Evolutionary conservation across 2,888 invertebrate species (phyloP).

Genomic region (Pheosia tremula): DNA sequence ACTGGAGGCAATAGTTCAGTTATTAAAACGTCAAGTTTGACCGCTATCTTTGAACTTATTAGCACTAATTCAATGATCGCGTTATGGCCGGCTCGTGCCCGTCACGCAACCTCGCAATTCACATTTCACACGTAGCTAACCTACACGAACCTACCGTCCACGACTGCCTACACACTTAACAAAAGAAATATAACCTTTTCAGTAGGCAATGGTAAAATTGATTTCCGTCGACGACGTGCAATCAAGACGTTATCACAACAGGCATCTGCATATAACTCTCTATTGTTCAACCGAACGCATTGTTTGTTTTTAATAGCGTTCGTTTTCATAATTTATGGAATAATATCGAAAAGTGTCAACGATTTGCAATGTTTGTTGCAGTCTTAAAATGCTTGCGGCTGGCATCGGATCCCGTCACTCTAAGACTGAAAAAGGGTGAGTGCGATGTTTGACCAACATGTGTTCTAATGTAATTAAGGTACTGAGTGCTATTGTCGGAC

Average conservation of each 20-base stretch:
- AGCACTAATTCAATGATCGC: constrained; percentile 75
- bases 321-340: constrained; percentile 37
- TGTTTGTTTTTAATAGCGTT: constrained; percentile 34
- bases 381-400: constrained; percentile 97
- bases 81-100: constrained; percentile 53
- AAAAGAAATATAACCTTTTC: constrained; percentile 45
- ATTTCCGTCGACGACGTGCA: constrained; percentile 44
- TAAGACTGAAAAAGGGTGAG: constrained; percentile 96
- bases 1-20: constrained; percentile 35
- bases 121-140: constrained; percentile 60
- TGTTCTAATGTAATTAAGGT: constrained; percentile 30
- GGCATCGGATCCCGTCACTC: constrained; percentile 94
- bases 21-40: constrained; percentile 51
- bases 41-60: constrained; percentile 65
- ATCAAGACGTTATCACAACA: constrained; percentile 49
- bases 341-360: constrained; percentile 15
- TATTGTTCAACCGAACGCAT: constrained; percentile 34
- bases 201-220: constrained; percentile 44
- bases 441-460: constrained; percentile 47
- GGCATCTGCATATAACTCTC: constrained; percentile 42
- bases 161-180: constrained; percentile 32
- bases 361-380: constrained; percentile 82
- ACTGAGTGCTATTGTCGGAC: constrained; percentile 19
- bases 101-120: constrained; percentile 71
- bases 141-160: constrained; percentile 42